Evolutionary conservation across 2,888 invertebrate genomes (phyloP), one percentile per base, ranked within the genome.

Genomic region (Apodemia mormo): DNA sequence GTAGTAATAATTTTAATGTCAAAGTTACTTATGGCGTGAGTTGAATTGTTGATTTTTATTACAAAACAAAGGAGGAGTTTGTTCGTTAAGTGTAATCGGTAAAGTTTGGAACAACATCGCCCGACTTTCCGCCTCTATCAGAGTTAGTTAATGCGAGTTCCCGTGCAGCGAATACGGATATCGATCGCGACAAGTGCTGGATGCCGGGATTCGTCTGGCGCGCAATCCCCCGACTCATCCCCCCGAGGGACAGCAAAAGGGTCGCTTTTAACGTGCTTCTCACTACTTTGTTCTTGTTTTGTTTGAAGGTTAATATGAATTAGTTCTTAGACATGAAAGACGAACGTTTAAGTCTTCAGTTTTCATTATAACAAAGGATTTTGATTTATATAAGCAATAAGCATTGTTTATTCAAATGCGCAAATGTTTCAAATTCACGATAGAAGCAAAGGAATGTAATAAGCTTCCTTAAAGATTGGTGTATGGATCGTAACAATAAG

Each of bases 221-320:
- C 84, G 83, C 85, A 83, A 82, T 81, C 85, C 82, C 82, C 82
- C 81, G 77, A 80, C 84, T 85, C 84, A 77, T 76, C 73, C 77
- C 80, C 80, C 78, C 70, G 72, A 58, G 58, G 74, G 71, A 73
- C 82, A 79, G 82, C 85, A 83, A 84, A 85, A 88, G 85, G 84
- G 83, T 83, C 84, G 81, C 81, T 84, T 86, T 87, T 82, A 88
- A 87, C 85, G 85, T 85, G 85, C 85, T 85, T 84, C 84, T 88
- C 85, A 82, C 84, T 85, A 82, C 89, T 90, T 91, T 89, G 89
- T 89, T 90, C 90, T 90, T 90, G 88, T 92, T 91, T 89, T 86
- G 87, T 92, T 92, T 92, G 91, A 92, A 93, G 91, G 92, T 92
- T 93, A 92, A 91, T 88, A 86, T 85, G 68, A 84, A 86, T 87